Evolutionary conservation across 2,888 invertebrate species (phyloP).

Genomic region (Idaea dimidiata): DNA sequence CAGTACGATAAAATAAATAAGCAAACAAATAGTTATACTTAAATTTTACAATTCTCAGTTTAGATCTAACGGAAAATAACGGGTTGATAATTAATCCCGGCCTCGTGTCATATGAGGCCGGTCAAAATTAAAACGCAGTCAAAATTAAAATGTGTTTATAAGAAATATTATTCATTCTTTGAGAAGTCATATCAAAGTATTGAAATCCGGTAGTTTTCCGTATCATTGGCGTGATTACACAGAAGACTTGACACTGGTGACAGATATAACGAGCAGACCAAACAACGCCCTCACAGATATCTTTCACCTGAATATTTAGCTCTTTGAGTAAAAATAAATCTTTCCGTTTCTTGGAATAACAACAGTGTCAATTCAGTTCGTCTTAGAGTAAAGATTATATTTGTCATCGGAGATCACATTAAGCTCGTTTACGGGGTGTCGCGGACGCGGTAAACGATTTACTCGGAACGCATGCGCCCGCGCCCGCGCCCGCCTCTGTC

Average conservation of each 20-base stretch:
- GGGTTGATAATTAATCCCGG: slow-evolving; percentile 17
- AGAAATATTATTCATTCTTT: slow-evolving; percentile 62
- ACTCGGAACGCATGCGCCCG: slow-evolving; percentile 48
- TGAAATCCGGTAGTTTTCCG: slow-evolving; percentile 68
- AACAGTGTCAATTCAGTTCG: slow-evolving; percentile 74
- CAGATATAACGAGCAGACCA: slow-evolving; percentile 70
- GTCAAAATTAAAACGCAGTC: neutral
- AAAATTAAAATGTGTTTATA: slow-evolving; percentile 20
- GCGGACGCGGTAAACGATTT: slow-evolving; percentile 66
- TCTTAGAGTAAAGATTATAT: slow-evolving; percentile 77
- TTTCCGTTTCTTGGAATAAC: slow-evolving; percentile 75
- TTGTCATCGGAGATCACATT: slow-evolving; percentile 74
- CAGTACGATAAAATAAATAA: neutral
- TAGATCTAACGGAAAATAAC: slow-evolving; percentile 24
- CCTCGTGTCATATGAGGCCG: neutral
- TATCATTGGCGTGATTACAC: slow-evolving; percentile 78
- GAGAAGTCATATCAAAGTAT: slow-evolving; percentile 67
- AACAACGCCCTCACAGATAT: slow-evolving; percentile 73
- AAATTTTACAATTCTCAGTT: neutral
- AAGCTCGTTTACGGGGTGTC: slow-evolving; percentile 69
- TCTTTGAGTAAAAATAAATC: slow-evolving; percentile 79
- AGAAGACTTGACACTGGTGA: slow-evolving; percentile 57
- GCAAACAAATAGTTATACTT: neutral
- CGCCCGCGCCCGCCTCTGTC: slow-evolving; percentile 37
- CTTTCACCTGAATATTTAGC: slow-evolving; percentile 80